Evolutionary conservation across 2,113 vertebrate species (phyloP).

Genomic region (Aphyosemion australe): DNA sequence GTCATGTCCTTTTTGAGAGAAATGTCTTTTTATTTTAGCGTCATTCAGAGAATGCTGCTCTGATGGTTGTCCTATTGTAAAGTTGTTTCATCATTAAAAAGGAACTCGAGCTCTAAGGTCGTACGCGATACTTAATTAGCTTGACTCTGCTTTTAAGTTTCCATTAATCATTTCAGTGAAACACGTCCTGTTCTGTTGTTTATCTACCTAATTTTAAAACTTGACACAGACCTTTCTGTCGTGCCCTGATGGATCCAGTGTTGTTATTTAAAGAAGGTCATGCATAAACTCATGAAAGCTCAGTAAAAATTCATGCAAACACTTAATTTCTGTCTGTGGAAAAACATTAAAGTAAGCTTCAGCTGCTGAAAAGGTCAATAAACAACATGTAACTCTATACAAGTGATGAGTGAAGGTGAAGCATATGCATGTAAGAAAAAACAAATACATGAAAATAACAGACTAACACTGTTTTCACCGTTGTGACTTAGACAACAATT

Average conservation of each 20-base stretch:
- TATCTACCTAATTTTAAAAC: background rate
- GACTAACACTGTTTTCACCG: background rate
- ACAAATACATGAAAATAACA: conserved; percentile 4
- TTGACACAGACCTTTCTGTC: background rate
- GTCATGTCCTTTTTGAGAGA: too few species aligned
- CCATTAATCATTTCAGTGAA: background rate
- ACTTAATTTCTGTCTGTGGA: background rate
- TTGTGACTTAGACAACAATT: conserved; percentile 20
- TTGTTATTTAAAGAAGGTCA: background rate
- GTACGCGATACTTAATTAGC: background rate
- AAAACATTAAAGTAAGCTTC: background rate
- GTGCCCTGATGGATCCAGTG: background rate
- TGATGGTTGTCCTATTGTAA: background rate
- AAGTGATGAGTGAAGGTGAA: background rate
- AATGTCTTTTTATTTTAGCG: too few species aligned
- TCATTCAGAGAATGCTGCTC: background rate
- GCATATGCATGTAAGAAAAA: background rate
- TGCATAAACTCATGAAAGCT: background rate
- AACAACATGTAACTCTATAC: background rate
- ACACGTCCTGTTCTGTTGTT: background rate
- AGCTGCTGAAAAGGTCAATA: background rate
- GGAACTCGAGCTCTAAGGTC: background rate
- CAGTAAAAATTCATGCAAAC: too few species aligned
- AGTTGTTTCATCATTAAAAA: background rate
- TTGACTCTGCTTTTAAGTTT: background rate